Percentiles rank a stretch among this genome's conserved stretches.
These are phyloP conservation scores for Gortyna flavago DNA, from an alignment of 2,888 invertebrate species.

Conservation along the genomic window DNA sequence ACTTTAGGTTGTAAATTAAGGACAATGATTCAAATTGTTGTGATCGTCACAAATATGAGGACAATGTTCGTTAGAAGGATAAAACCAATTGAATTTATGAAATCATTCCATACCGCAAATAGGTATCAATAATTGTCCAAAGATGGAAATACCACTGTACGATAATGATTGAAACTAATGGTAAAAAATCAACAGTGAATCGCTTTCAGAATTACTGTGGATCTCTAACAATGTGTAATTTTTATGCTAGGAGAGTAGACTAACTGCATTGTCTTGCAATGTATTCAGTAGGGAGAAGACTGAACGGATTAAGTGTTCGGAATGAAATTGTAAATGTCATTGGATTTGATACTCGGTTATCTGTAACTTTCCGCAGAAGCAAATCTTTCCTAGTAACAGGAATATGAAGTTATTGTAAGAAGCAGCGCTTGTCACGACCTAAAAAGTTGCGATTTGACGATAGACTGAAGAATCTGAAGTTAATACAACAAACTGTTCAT, in stretches of 20 bases:
- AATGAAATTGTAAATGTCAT: background rate
- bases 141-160: background rate
- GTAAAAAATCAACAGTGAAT: background rate
- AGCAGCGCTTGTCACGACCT: too few relatives aligned
- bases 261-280: background rate
- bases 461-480: background rate
- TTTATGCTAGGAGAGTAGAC: background rate
- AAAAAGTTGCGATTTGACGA: background rate
- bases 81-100: background rate
- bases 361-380: background rate
- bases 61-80: background rate
- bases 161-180: background rate
- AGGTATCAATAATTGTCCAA: background rate
- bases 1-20: conserved; percentile 29
- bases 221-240: background rate
- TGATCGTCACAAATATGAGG: conserved; percentile 12
- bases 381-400: background rate
- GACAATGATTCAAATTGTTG: conserved; percentile 41
- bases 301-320: background rate
- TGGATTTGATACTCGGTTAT: background rate
- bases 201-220: background rate
- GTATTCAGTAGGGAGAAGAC: background rate
- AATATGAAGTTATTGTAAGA: background rate
- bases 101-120: background rate
- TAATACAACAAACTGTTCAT: background rate